Evolutionary conservation across 35 echinoderm and acorn worm species (phyloP), one percentile per base, ranked within the genome.

Genomic region (Ophioderma brevispina): DNA sequence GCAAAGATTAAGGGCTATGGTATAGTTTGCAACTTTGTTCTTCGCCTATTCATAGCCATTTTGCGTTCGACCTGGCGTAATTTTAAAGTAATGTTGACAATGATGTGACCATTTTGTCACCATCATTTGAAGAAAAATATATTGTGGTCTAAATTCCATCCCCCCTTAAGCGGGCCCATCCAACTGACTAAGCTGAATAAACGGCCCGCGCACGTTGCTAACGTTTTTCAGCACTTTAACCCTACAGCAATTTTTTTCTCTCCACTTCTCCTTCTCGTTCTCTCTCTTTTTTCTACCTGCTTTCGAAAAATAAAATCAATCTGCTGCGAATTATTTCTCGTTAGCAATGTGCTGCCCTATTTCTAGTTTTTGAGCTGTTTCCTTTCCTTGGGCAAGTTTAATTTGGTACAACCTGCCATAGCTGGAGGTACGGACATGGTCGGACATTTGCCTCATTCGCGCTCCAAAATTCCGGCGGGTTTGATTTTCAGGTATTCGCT

Each of bases 331-430:
- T 70, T 70, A 70, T 70, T 70, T 70, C 59, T 70, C 59, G 59
- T 70, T 70, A 70, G 59, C 59, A 70, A 70, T 70, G 59, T 70
- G 59, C 59, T 70, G 59, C 59, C 59, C 59, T 70, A 70, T 70
- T 70, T 70, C 59, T 70, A 70, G 59, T 70, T 70, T 21, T 70
- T 18, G 28, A 25, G 59, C 59, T 70, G 59, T 70, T 70, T 70
- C 59, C 59, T 70, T 70, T 70, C 59, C 59, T 18, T 13, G n/a
- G 59, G 59, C 59, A 30, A 70, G 28, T 70, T 70, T 70, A 18
- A 70, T 70, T 70, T 30, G 5, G 59, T 70, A 30, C 59, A 70
- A 70, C 59, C 59, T 70, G 59, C 23, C 17, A 25, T 70, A 6
- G 59, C 59, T 70, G 2, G 6, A 70, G 59, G 59, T 70, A 70